These are phyloP conservation scores for Lucifuga dentata DNA, from an alignment of 2,113 vertebrate genomes.

Conservation along the genomic window DNA sequence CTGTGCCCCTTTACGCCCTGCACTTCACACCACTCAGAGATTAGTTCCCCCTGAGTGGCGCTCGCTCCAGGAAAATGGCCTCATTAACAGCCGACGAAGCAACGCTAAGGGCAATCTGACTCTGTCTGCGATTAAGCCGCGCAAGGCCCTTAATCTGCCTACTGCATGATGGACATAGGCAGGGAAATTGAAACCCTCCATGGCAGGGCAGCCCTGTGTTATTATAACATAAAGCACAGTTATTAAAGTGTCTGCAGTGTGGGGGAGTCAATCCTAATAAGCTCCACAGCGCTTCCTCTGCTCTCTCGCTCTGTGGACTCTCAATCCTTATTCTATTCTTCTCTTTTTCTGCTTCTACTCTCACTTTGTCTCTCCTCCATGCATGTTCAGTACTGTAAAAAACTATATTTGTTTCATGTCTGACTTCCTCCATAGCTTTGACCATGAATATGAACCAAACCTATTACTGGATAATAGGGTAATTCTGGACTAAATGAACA, in stretches of 20 bases:
- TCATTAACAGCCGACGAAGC: conserved; percentile 83
- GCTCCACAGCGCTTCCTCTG: conserved; percentile 78
- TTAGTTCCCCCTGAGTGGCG: conserved; percentile 80
- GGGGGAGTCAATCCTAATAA: conserved; percentile 89
- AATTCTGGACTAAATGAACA: background rate
- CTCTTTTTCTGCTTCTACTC: conserved; percentile 7
- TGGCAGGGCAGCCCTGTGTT: conserved; percentile 82
- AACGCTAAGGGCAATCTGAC: conserved; percentile 78
- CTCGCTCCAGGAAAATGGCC: conserved; percentile 80
- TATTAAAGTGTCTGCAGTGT: conserved; percentile 87
- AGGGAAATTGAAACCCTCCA: conserved; percentile 84
- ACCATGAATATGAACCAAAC: conserved; percentile 12
- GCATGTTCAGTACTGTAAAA: background rate
- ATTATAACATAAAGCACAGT: conserved; percentile 89
- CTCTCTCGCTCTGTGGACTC: conserved; percentile 32
- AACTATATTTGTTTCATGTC: conserved; percentile 13
- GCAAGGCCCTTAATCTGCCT: conserved; percentile 79
- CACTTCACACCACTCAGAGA: conserved; percentile 78
- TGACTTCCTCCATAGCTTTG: conserved; percentile 4
- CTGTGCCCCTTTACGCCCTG: conserved; percentile 59
- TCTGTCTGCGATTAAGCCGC: conserved; percentile 81
- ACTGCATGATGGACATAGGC: conserved; percentile 80
- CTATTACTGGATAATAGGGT: background rate
- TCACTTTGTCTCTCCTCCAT: conserved; percentile 6
- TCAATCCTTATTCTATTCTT: conserved; percentile 22